Evolutionary conservation across 2,888 invertebrate genomes (phyloP), one percentile per base, ranked within the genome.

Genomic region (Rotaria sp.): DNA sequence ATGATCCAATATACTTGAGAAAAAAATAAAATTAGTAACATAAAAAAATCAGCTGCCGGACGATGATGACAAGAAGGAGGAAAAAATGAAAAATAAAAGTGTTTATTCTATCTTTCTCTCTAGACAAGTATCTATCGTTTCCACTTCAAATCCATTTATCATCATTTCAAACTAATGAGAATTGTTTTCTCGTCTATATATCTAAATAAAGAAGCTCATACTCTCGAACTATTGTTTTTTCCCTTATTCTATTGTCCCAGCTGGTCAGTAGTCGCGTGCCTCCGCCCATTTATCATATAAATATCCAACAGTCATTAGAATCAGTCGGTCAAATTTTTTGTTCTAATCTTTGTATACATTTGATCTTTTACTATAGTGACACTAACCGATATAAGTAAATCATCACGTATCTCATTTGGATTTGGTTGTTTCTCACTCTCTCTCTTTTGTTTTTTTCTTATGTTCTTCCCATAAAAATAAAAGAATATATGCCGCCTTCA

Each of bases 121-220:
- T n/a, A 30, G 7, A 35, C 35, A 35, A 67, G 35, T 67, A 67
- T 67, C 67, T 67, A 67, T 67, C 35, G 67, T 67, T 35, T 67
- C 67, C 67, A 67, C 67, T 67, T 67, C 35, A 67, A 67, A 67
- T 67, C 30, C 67, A 67, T 67, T 67, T 67, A 67, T 67, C 67
- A 67, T 67, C 67, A 67, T 67, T 67, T 67, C 67, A 67, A 67
- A 35, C 67, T 67, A 67, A 67, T 67, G 67, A 67, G 67, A 21
- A 67, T 67, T 67, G 67, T 38, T 67, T 67, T 67, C 67, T 67
- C 67, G 18, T 67, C 67, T 35, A 35, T 35, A 55, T 55, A 5
- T 18, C 52, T 5, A 67, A 67, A 38, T 38, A 67, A 67, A 67
- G 67, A 67, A 38, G 67, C 15, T 67, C 67, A 50, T 30, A 67